Conservation (phyloP, 2,113 vertebrate genomes). For the Nerophis ophidion region DNA sequence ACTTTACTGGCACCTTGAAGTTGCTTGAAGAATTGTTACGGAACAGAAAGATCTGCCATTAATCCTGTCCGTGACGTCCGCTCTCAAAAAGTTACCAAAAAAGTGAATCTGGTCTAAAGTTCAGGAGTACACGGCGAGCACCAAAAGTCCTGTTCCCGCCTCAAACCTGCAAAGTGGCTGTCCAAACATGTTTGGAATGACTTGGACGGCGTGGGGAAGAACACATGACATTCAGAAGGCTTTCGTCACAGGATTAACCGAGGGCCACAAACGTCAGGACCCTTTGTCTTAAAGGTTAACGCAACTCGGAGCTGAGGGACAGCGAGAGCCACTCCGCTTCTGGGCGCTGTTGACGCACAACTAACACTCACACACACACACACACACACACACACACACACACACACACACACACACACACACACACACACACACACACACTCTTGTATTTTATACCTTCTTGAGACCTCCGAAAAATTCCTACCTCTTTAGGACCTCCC, state of each 20-base stretch:
- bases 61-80: too few species aligned
- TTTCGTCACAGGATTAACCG: constrained; percentile 47
- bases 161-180: constrained; percentile 36
- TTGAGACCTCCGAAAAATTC: too few species aligned
- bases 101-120: too few species aligned
- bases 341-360: constrained; percentile 54
- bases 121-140: neutral
- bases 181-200: constrained; percentile 41
- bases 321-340: constrained; percentile 33
- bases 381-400: neutral
- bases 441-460: too few species aligned
- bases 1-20: too few species aligned
- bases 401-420: constrained; percentile 6
- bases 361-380: constrained; percentile 13
- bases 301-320: constrained; percentile 51
- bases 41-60: too few species aligned
- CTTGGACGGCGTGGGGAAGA: constrained; percentile 34
- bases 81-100: too few species aligned
- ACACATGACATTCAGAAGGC: constrained; percentile 51
- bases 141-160: constrained; percentile 16
- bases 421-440: too few species aligned
- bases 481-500: too few species aligned
- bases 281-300: constrained; percentile 68
- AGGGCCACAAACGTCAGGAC: constrained; percentile 53
- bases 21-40: too few species aligned